Conservation (phyloP, 2,113 vertebrate species). For the Bostrychus sinensis region DNA sequence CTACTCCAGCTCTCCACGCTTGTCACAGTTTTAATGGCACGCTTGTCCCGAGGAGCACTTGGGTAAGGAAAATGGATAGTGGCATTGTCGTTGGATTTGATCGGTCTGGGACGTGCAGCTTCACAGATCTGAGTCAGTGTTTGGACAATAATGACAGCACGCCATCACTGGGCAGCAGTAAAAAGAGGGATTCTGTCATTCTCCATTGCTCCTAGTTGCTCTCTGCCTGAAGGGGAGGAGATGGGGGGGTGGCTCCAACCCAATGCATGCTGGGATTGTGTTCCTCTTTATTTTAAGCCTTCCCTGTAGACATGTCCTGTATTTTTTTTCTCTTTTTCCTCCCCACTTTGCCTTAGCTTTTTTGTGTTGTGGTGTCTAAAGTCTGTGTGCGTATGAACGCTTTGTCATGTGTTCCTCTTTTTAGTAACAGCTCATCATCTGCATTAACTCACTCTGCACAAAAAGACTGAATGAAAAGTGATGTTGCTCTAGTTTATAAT, state of each 20-base stretch:
- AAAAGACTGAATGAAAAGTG: slow-evolving; percentile 20
- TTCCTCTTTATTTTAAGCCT: slow-evolving; percentile 83
- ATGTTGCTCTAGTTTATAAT: slow-evolving; percentile 19
- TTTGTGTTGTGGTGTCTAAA: slow-evolving; percentile 52
- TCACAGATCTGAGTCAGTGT: slow-evolving; percentile 58
- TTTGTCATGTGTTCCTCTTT: slow-evolving; percentile 38
- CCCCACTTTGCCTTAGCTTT: slow-evolving; percentile 51
- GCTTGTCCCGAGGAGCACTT: slow-evolving; percentile 24
- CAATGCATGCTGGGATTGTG: slow-evolving; percentile 82
- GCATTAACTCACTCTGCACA: slow-evolving; percentile 21
- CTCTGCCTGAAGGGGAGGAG: slow-evolving; percentile 42
- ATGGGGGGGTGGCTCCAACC: slow-evolving; percentile 63
- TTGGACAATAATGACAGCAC: slow-evolving; percentile 49
- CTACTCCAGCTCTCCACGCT: slow-evolving; percentile 33
- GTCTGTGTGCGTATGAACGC: slow-evolving; percentile 28
- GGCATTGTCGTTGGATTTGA: slow-evolving; percentile 44
- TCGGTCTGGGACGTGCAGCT: slow-evolving; percentile 47
- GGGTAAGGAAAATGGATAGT: slow-evolving; percentile 45
- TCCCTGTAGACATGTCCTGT: slow-evolving; percentile 85
- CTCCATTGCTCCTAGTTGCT: slow-evolving; percentile 64
- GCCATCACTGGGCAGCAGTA: slow-evolving; percentile 42
- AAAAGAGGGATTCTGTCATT: slow-evolving; percentile 56
- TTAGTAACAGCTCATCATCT: slow-evolving; percentile 23
- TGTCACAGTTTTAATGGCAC: slow-evolving; percentile 42
- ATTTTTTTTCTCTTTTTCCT: slow-evolving; percentile 51